A percentile compares a stretch with the other conserved stretches of the same genome.
Evolutionary conservation across 2,888 invertebrate genomes (phyloP).

Genomic region (Lordiphosa andalusiaca): DNA sequence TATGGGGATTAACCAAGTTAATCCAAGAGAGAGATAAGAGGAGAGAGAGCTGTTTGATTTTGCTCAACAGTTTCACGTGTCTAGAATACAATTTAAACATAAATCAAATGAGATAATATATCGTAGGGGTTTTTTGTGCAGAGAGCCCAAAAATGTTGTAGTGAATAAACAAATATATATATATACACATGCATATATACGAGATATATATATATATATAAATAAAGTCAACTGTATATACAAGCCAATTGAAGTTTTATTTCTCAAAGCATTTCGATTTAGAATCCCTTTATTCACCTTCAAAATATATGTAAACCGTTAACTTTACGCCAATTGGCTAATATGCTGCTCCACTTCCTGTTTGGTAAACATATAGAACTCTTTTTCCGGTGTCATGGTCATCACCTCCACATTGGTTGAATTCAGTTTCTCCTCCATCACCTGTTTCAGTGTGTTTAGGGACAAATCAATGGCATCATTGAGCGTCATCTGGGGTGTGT

Average conservation of each 20-base stretch:
- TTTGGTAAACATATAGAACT: slow-evolving; percentile 94
- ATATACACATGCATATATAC: slow-evolving; percentile 32
- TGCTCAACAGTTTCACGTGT: slow-evolving; percentile 69
- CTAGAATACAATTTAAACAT: slow-evolving; percentile 32
- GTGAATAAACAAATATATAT: slow-evolving; percentile 38
- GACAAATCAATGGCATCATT: slow-evolving; percentile 95
- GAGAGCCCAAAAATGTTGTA: slow-evolving; percentile 42
- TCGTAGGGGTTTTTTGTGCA: slow-evolving; percentile 32
- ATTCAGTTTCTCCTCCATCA: slow-evolving; percentile 99
- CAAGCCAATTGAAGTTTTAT: slow-evolving; percentile 3
- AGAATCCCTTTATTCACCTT: slow-evolving; percentile 68
- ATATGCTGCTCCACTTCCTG: slow-evolving; percentile 96
- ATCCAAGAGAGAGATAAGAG: too few relatives aligned
- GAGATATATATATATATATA: slow-evolving; percentile 54
- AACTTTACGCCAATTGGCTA: slow-evolving; percentile 84
- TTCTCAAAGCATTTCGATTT: slow-evolving; percentile 39
- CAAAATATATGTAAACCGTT: slow-evolving; percentile 19
- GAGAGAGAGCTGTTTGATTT: slow-evolving; percentile 64
- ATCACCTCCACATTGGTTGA: slow-evolving; percentile 98
- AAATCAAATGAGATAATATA: slow-evolving; percentile 34
- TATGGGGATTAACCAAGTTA: slow-evolving; percentile 69
- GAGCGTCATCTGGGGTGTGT: slow-evolving; percentile 93
- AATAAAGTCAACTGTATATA: slow-evolving; percentile 74
- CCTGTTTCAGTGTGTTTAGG: slow-evolving; percentile 93
- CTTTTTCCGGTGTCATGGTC: slow-evolving; percentile 90